Base-by-base conservation (phyloP, 2,888 invertebrate species). In the Mantis religiosa region DNA sequence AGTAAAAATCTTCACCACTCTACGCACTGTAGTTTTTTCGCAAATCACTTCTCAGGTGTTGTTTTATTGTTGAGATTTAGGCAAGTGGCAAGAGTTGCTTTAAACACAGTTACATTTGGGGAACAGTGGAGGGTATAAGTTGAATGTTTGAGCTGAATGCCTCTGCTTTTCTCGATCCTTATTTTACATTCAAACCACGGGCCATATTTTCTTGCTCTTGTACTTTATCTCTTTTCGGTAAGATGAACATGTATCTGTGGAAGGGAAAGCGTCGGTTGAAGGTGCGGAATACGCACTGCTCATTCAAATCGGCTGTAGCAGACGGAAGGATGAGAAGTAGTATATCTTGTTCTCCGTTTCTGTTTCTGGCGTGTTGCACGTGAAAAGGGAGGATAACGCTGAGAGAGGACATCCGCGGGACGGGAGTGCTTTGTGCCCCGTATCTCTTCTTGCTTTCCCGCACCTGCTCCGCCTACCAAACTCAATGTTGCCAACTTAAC, bases 301-400 rank as follows among this genome's bases (percentile, higher is more conserved):
- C 54, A 71, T 71, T 71, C 54, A 71, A 71, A 71, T 71, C 54
- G 54, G 54, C 54, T 71, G 25, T 71, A 71, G 54, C 54, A 71
- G 54, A 71, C 54, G 54, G 54, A 71, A 71, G 54, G 54, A 71
- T 71, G 54, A 71, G 54, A 71, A 71, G 54, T 71, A 71, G 54
- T 71, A 71, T 85, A 85, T 85, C 84, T 84, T n/a, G 25, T 25
- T 25, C 85, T 27, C 47, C 28, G n/a, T 41, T 41, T 28, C 85
- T 85, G 85, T 85, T 84, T 84, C 47, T 84, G 84, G 84, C 84
- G n/a, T 41, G 84, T 47, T 85, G 85, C 47, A 54, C 25, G 85
- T 85, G 85, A 85, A 85, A 27, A 54, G 54, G 27, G 47, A 47
- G 85, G 20, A 71, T 71, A 71, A 71, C 1, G 54, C 54, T 20